Base-by-base conservation (phyloP, 2,113 vertebrate genomes). In the Pantherophis guttatus region DNA sequence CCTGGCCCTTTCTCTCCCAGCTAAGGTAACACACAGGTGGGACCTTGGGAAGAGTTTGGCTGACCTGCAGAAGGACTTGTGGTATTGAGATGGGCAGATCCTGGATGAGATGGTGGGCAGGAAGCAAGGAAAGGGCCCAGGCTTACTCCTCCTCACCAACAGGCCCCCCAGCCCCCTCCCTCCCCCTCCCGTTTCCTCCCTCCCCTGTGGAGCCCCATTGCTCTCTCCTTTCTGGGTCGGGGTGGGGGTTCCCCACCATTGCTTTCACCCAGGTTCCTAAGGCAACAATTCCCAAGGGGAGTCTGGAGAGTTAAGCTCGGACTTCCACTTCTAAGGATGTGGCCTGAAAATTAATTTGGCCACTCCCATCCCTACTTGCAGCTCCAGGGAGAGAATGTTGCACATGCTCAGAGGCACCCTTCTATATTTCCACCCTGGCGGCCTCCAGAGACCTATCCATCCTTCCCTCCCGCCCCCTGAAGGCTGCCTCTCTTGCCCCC, bases 1-100 rank as follows among this genome's bases (percentile, higher is more conserved):
- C 0, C 91, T 97, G 29, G 96, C 97, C 5, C 91, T 98, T 44
- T 94, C 96, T 5, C 93, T 98, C 50, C 96, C 97, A 21, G 96
- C 96, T 91, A 98, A 98, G 97, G 98, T 98, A 95, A n/a, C 29
- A 58, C 86, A 15, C 53, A 55, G 33, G 89, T 62, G 48, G 87
- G 86, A 1, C 9, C 87, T 0, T 2, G 52, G 39, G 19, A 2
- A 39, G 39, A 24, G 0, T 5, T 1, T 3, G 21, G 44, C 44
- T 12, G 81, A 3, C 21, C 12, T 24, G 2, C 44, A 50, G 11
- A 50, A 5, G 85, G 5, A 10, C 24, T 9, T 26, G 23, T 8
- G 23, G 23, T 10, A 9, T 8, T 1, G 8, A 59, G 24, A 12
- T 3, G 19, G 44, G 19, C 81, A 48, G 44, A 52, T 6, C 5